Conservation (phyloP, 2,888 invertebrate species). For the Agonum fuliginosum region DNA sequence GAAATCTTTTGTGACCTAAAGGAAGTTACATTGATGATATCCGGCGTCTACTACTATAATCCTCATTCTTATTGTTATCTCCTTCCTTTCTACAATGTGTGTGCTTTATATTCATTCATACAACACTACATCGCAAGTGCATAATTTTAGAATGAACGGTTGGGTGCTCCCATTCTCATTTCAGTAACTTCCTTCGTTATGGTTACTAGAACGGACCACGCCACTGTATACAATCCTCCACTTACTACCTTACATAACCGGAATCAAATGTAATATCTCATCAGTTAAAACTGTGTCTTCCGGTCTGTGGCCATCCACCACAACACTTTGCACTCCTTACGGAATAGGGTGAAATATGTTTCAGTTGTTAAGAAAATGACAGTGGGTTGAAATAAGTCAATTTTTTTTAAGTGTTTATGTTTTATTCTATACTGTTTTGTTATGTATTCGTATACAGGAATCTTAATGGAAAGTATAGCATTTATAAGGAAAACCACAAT, state of each 20-base stretch:
- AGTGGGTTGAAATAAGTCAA: too few species aligned
- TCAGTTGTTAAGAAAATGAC: too few species aligned
- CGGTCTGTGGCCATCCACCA: neutral
- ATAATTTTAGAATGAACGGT: conserved; percentile 1
- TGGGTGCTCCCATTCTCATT: neutral
- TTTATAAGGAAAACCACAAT: too few species aligned
- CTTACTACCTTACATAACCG: conserved; percentile 7
- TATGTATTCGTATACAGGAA: too few species aligned
- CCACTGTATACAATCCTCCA: neutral
- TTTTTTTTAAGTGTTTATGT: too few species aligned
- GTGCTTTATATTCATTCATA: conserved; percentile 5
- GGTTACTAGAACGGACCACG: too few species aligned
- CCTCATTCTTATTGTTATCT: neutral
- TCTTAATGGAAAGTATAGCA: too few species aligned
- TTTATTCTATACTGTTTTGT: too few species aligned
- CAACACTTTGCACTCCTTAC: neutral
- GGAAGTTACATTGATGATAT: too few species aligned
- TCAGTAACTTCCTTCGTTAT: neutral
- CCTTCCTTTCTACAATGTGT: neutral
- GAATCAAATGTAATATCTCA: conserved; percentile 60
- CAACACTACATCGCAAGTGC: neutral
- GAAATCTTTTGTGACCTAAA: too few species aligned
- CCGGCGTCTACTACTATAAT: too few species aligned
- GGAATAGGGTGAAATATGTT: too few species aligned
- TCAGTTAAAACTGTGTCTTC: conserved; percentile 56